Evolutionary conservation across 2,888 invertebrate genomes (phyloP), one percentile per base, ranked within the genome.

Genomic region (Rugalucina vietnamica): DNA sequence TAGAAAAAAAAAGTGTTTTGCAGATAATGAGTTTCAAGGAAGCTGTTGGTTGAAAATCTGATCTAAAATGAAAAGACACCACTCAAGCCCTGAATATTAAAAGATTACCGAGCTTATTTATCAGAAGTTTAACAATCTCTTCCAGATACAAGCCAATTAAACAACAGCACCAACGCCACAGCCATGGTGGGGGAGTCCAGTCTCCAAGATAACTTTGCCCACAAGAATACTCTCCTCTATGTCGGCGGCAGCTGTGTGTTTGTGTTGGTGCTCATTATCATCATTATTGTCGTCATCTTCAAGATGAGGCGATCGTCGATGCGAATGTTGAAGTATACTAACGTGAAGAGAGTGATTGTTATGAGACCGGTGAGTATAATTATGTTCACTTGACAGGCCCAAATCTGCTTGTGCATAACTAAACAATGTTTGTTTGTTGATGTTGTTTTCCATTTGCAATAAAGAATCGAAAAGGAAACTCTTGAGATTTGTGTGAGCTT

Each of bases 271-370:
- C 65, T 91, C 32, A 78, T 91, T 34, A 83, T 90, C 37, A 79
- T 88, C n/a, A 69, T 90, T 10, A 69, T 88, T 27, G 70, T 88
- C 10, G 77, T 87, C 36, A 70, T 89, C 8, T 60, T 91, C 36
- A 82, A 78, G 75, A 81, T 76, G 74, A 74, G 83, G 57, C 50
- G 88, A 34, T 79, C 78, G 32, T 70, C 82, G 21, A 82, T 77
- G 36, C 81, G 84, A 76, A 70, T 54, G 27, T 54, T 80, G 27
- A 88, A 89, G 43, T 89, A 88, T 69, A 83, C 87, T 3, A 85
- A 87, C 37, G 82, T 93, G 72, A 93, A 94, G 86, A 82, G 94
- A 8, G 93, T 94, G 34, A 93, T 94, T 82, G 92, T 94, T 21
- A 94, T 94, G 94, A 89, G 91, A 80, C 91, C 91, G 49, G 94